These are phyloP conservation scores for Notoglanidium macrostoma DNA, from an alignment of 2,797 vertebrate species.

Conservation along the genomic window DNA sequence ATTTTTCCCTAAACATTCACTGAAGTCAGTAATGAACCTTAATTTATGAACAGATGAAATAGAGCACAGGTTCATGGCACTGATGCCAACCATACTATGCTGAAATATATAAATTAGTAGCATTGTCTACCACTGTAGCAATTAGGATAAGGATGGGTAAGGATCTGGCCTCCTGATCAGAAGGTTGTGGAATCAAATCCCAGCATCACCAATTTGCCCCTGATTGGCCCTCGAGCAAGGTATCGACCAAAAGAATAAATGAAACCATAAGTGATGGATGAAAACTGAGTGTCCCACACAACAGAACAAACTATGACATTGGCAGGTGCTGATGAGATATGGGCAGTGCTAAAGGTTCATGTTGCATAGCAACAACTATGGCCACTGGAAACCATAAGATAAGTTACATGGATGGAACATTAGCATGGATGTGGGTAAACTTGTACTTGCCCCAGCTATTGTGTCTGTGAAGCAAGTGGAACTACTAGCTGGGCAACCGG, in stretches of 20 bases:
- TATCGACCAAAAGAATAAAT: background rate
- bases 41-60: background rate
- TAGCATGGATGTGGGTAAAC: slow-evolving; percentile 1
- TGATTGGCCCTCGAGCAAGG: background rate
- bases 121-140: background rate
- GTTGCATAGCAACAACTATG: background rate
- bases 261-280: background rate
- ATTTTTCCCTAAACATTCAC: background rate
- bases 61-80: background rate
- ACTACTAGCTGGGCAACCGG: slow-evolving; percentile 18
- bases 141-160: background rate
- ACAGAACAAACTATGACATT: background rate
- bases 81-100: background rate
- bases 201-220: background rate
- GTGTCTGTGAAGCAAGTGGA: slow-evolving; percentile 8
- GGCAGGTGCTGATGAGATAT: background rate
- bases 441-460: background rate
- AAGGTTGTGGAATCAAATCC: background rate
- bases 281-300: background rate
- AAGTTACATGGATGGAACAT: background rate
- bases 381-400: background rate
- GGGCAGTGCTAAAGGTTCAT: background rate
- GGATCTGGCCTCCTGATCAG: background rate
- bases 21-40: background rate
- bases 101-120: background rate